phyloP scores from a whole-genome alignment of 2,113 vertebrate genomes.

The Carassius auratus region DNA sequence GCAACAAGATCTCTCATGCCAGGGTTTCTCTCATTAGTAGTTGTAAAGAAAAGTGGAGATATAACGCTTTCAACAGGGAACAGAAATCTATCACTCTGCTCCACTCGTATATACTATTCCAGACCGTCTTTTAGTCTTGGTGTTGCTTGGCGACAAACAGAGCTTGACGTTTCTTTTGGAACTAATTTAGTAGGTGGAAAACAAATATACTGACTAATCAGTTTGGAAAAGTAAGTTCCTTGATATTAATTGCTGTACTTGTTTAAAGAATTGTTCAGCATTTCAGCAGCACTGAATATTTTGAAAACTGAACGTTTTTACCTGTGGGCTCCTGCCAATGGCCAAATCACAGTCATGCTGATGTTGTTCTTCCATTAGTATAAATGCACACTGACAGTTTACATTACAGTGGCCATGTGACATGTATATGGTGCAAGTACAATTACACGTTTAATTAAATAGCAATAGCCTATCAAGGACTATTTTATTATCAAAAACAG shows the following conservation, averaged over 20 bases:
- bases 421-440: background rate
- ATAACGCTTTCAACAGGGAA: background rate
- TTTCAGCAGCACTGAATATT: background rate
- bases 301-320: background rate
- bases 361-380: background rate
- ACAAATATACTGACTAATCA: background rate
- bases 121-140: background rate
- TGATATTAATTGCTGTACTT: background rate
- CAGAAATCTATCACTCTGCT: background rate
- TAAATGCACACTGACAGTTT: background rate
- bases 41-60: background rate
- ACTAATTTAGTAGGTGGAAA: background rate
- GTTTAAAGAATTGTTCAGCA: background rate
- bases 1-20: background rate
- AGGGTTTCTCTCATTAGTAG: background rate
- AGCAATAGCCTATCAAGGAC: background rate
- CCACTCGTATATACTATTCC: background rate
- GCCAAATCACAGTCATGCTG: background rate
- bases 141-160: conserved; percentile 19
- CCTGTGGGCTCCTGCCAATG: background rate
- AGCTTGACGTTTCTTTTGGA: conserved; percentile 11
- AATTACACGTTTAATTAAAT: background rate
- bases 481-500: background rate
- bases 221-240: background rate
- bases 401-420: background rate